A percentile compares a stretch with the other conserved stretches of the same genome.
These are phyloP conservation scores for Chiloscyllium plagiosum DNA, from an alignment of 2,113 vertebrate genomes.

Conservation along the genomic window DNA sequence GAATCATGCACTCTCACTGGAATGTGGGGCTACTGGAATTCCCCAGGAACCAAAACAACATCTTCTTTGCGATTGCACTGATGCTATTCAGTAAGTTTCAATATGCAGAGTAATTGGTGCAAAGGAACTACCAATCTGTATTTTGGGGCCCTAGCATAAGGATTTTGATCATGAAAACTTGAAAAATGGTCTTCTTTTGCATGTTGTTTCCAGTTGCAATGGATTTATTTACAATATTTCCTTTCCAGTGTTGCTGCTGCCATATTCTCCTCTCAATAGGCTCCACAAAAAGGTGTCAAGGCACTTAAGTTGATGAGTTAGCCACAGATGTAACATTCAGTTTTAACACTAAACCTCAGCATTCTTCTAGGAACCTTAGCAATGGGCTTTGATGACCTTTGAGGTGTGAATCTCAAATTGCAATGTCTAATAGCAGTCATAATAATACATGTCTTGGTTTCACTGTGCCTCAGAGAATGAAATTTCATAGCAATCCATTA, in stretches of 20 bases:
- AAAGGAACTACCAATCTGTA: not conserved
- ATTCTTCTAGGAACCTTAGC: not conserved
- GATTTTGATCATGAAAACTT: too few species aligned
- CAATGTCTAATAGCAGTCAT: not conserved
- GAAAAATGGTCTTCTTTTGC: not conserved
- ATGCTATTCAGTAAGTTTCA: not conserved
- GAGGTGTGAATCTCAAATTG: not conserved
- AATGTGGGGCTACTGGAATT: not conserved
- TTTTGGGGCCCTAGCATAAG: not conserved
- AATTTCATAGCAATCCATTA: not conserved
- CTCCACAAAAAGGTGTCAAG: not conserved
- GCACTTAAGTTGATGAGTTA: not conserved
- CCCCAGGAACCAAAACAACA: not conserved
- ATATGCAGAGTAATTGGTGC: not conserved
- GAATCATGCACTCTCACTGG: not conserved
- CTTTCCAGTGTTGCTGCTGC: not conserved
- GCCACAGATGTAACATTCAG: not conserved
- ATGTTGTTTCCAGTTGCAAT: not conserved
- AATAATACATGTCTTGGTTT: not conserved
- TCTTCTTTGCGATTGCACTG: not conserved
- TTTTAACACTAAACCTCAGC: not conserved
- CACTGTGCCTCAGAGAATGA: not conserved
- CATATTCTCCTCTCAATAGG: not conserved
- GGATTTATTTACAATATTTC: not conserved
- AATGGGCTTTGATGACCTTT: not conserved